phyloP scores from a whole-genome alignment of 2,888 invertebrate genomes.

The Mayetiola destructor region DNA sequence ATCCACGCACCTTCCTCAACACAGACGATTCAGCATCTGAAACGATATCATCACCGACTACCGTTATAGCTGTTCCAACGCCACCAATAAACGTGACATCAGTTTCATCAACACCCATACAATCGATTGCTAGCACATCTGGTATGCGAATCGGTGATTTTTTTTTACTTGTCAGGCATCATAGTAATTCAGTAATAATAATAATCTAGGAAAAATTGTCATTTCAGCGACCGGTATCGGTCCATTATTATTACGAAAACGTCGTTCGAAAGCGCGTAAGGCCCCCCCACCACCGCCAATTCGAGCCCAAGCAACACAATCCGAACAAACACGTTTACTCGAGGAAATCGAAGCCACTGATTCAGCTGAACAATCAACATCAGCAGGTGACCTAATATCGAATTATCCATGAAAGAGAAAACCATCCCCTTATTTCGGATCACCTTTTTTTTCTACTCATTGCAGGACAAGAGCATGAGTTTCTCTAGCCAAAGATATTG shows the following conservation, averaged over 20 bases:
- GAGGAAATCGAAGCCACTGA: slow-evolving; percentile 25
- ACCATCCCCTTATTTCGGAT: neutral
- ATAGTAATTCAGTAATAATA: no score
- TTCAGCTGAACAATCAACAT: slow-evolving; percentile 18
- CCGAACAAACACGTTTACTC: slow-evolving; percentile 27
- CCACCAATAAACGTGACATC: slow-evolving; percentile 13
- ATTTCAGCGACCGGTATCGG: slow-evolving; percentile 38
- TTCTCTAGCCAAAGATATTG: slow-evolving; percentile 36
- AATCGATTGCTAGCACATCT: no score
- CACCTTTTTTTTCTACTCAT: neutral
- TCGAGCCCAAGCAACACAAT: slow-evolving; percentile 21
- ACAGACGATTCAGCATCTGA: slow-evolving; percentile 15
- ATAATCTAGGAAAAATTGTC: slow-evolving; percentile 18
- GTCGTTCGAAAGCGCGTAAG: slow-evolving; percentile 47
- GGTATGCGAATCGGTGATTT: no score
- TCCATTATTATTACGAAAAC: slow-evolving; percentile 38
- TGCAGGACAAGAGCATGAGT: slow-evolving; percentile 28
- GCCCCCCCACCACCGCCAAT: slow-evolving; percentile 39
- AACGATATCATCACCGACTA: slow-evolving; percentile 16
- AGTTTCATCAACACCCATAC: no score
- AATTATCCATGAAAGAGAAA: neutral
- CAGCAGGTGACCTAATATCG: slow-evolving; percentile 16
- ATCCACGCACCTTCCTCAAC: slow-evolving; percentile 16
- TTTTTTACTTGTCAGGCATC: no score
- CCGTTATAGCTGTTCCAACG: slow-evolving; percentile 17